Conservation (phyloP, 2,113 vertebrate species). For the Cheilinus undulatus region DNA sequence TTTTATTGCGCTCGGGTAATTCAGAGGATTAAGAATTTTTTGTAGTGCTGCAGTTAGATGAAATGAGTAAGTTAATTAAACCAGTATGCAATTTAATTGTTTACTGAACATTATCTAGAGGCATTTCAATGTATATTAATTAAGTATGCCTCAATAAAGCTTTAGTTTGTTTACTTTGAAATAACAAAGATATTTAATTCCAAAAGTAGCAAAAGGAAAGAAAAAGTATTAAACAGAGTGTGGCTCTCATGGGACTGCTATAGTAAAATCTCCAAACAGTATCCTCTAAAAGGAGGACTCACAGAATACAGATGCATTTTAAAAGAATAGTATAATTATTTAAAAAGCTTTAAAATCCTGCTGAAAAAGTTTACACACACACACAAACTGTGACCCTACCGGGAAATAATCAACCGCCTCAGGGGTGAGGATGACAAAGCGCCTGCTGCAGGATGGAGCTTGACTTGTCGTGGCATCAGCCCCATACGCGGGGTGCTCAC, state of each 20-base stretch:
- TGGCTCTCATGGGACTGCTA: conserved; percentile 12
- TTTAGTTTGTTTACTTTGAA: conserved; percentile 49
- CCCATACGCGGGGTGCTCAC: conserved; percentile 83
- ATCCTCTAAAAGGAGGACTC: conserved; percentile 75
- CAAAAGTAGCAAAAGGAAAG: conserved; percentile 34
- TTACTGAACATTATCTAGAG: conserved; percentile 71
- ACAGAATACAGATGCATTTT: conserved; percentile 52
- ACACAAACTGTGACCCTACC: conserved; percentile 73
- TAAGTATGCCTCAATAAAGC: conserved; percentile 41
- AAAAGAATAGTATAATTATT: not conserved
- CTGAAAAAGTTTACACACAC: not conserved
- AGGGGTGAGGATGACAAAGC: conserved; percentile 92
- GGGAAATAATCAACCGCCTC: conserved; percentile 91
- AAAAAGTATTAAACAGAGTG: conserved; percentile 35
- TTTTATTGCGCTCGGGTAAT: conserved; percentile 37
- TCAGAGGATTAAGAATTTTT: conserved; percentile 25
- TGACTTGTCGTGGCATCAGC: conserved; percentile 74
- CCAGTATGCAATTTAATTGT: conserved; percentile 83
- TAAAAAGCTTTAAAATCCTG: not conserved
- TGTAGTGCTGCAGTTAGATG: conserved; percentile 33
- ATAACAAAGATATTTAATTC: conserved; percentile 51
- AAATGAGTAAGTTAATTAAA: conserved; percentile 43
- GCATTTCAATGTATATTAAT: conserved; percentile 48
- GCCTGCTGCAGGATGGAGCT: conserved; percentile 79
- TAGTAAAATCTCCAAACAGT: conserved; percentile 56